Conservation (phyloP, 2,888 invertebrate genomes). For the Ornithoptera priamus region DNA sequence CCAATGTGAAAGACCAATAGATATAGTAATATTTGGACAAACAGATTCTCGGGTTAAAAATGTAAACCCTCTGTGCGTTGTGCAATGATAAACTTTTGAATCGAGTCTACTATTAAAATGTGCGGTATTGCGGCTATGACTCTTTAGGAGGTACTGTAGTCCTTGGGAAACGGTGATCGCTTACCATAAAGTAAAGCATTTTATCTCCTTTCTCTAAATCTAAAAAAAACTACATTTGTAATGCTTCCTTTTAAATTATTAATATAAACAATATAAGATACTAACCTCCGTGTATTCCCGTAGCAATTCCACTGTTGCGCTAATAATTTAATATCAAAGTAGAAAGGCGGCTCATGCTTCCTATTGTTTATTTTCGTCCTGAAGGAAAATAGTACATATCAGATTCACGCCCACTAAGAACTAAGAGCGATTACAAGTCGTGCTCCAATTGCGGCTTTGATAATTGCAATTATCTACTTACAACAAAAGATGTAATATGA, state of each 20-base stretch:
- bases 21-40: no score
- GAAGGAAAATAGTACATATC: conserved; percentile 36
- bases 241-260: not conserved
- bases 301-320: conserved; percentile 72
- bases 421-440: conserved; percentile 15
- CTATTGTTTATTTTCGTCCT: conserved; percentile 62
- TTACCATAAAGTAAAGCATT: no score
- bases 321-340: conserved; percentile 63
- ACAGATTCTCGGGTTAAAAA: no score
- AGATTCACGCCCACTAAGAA: conserved; percentile 14
- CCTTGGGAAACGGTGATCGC: no score
- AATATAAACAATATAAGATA: conserved; percentile 2
- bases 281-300: conserved; percentile 50
- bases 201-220: no score
- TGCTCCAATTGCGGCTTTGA: conserved; percentile 17
- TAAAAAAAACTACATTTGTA: no score
- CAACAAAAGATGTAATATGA: not conserved
- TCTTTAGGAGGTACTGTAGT: no score
- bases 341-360: conserved; percentile 66
- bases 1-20: no score
- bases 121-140: no score
- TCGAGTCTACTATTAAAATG: no score
- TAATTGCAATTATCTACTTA: conserved; percentile 9
- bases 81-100: no score
- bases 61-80: no score